These are phyloP conservation scores for Bambusicola thoracicus DNA, from an alignment of 2,113 vertebrate species.

Conservation along the genomic window DNA sequence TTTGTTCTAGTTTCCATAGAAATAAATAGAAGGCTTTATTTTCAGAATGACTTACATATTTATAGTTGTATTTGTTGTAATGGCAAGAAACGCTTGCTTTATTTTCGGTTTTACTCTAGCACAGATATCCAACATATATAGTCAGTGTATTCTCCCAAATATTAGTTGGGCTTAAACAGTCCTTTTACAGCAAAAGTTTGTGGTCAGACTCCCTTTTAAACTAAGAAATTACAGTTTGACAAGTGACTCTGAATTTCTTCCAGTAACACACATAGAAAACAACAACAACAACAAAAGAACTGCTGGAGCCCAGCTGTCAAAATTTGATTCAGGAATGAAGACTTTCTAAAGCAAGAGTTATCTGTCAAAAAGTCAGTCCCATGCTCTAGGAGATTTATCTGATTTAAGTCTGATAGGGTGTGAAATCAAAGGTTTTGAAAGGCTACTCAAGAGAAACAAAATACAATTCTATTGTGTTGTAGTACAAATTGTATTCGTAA, in stretches of 20 bases:
- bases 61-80: not conserved
- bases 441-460: constrained; percentile 60
- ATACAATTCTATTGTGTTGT: constrained; percentile 50
- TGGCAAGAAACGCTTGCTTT: not conserved
- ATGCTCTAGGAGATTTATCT: constrained; percentile 69
- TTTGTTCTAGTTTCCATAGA: too few species aligned
- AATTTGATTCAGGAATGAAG: constrained; percentile 56
- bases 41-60: not conserved
- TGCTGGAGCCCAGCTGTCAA: constrained; percentile 40
- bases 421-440: constrained; percentile 74
- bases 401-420: constrained; percentile 67
- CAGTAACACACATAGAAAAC: not conserved
- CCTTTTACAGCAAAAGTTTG: not conserved
- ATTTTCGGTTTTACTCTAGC: not conserved
- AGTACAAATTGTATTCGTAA: constrained; percentile 65
- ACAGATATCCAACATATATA: not conserved
- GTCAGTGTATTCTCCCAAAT: not conserved
- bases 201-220: not conserved
- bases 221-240: constrained; percentile 1
- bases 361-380: constrained; percentile 68
- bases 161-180: constrained; percentile 20
- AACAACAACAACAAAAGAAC: not conserved
- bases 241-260: constrained; percentile 59
- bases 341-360: constrained; percentile 66
- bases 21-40: too few species aligned